These are phyloP conservation scores for Lutraria rhynchaena DNA, from an alignment of 1,140 invertebrate species.

Conservation along the genomic window DNA sequence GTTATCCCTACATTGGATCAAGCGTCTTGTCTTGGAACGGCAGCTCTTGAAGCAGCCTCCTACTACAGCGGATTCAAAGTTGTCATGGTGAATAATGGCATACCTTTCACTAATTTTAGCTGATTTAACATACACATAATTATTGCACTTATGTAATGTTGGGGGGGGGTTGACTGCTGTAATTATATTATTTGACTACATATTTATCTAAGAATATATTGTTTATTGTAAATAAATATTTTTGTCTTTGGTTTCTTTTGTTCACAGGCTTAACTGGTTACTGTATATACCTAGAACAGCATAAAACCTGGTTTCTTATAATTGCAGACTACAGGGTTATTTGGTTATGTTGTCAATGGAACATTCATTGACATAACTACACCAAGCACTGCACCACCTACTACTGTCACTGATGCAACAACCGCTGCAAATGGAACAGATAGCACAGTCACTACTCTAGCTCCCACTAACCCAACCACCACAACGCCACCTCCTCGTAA, in stretches of 20 bases:
- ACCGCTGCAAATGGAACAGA: not conserved
- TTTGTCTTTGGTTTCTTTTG: no score
- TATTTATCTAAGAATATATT: no score
- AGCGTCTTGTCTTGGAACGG: constrained; percentile 12
- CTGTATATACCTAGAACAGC: no score
- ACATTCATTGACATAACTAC: constrained; percentile 49
- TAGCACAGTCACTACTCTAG: constrained; percentile 10
- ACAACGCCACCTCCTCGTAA: constrained; percentile 24
- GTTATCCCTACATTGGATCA: not conserved
- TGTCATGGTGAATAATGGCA: constrained; percentile 29
- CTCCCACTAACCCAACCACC: not conserved
- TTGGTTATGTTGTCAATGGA: constrained; percentile 57
- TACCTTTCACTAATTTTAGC: no score
- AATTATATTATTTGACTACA: no score
- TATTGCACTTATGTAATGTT: no score
- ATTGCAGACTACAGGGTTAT: constrained; percentile 44
- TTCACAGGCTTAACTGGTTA: no score
- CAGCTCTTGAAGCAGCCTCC: constrained; percentile 5
- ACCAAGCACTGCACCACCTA: constrained; percentile 9
- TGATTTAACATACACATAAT: no score
- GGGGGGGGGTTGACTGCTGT: no score
- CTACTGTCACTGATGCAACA: constrained; percentile 7
- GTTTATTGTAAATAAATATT: no score
- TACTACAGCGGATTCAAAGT: constrained; percentile 38
- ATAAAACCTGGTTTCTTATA: no score